A percentile compares a stretch with the other conserved stretches of the same genome.
These are phyloP conservation scores for Acropternis orthonyx DNA, from an alignment of 2,797 vertebrate species.

Conservation along the genomic window DNA sequence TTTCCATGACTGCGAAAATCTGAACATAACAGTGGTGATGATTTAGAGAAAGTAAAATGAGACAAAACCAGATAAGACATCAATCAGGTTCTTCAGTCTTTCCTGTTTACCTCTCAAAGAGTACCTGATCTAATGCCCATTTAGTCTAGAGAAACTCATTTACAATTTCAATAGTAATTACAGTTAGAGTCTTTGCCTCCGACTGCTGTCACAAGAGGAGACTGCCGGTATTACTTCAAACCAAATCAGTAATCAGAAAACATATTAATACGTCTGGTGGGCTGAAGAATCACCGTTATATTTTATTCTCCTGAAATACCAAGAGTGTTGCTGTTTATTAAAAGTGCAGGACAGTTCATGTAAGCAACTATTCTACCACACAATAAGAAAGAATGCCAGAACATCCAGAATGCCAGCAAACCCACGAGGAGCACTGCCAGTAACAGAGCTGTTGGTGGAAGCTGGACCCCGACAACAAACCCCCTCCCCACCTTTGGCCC, in stretches of 20 bases:
- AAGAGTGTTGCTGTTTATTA: background rate
- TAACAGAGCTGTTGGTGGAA: background rate
- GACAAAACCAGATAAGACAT: background rate
- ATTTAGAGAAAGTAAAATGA: background rate
- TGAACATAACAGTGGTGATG: background rate
- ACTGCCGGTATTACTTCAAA: background rate
- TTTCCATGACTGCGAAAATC: background rate
- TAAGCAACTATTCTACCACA: background rate
- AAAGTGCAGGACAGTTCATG: background rate
- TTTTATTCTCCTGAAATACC: background rate
- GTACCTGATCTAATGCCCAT: background rate
- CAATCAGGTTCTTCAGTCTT: background rate
- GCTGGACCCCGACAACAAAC: background rate
- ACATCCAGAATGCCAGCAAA: background rate
- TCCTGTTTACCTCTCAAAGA: background rate
- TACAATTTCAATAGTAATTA: background rate
- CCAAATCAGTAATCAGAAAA: background rate
- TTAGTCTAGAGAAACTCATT: background rate
- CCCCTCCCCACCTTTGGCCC: accelerated
- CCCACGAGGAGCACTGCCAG: background rate
- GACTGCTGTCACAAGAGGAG: background rate
- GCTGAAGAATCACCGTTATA: background rate
- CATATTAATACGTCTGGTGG: background rate
- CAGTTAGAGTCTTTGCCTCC: background rate
- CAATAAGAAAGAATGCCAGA: background rate